A percentile compares a stretch with the other conserved stretches of the same genome.
These are phyloP conservation scores for Megaleporinus macrocephalus DNA, from an alignment of 2,113 vertebrate species.

Conservation along the genomic window DNA sequence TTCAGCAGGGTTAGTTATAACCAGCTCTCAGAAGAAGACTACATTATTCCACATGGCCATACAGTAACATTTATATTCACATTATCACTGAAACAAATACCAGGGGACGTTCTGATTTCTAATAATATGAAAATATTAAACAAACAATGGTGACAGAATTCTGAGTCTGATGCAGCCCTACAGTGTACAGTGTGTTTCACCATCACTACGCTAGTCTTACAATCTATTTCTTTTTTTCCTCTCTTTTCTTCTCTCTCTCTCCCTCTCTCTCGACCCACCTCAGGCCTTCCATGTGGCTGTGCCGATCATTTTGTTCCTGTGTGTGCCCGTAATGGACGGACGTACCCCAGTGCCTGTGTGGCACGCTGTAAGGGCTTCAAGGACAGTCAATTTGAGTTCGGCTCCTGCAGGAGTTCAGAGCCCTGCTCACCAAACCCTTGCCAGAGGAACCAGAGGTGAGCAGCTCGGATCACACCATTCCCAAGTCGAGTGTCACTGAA, in stretches of 20 bases:
- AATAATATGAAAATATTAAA: too few species aligned
- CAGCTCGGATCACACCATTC: not conserved
- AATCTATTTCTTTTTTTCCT: too few species aligned
- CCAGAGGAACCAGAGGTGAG: conserved; percentile 88
- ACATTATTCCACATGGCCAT: too few species aligned
- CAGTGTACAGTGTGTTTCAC: too few species aligned
- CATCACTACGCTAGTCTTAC: not conserved
- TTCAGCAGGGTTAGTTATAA: too few species aligned
- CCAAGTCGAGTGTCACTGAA: not conserved
- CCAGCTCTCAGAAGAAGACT: too few species aligned
- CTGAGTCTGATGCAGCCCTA: not conserved
- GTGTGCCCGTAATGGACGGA: conserved; percentile 92
- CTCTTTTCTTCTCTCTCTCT: not conserved
- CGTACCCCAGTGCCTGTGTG: conserved; percentile 93
- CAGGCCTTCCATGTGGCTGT: conserved; percentile 93
- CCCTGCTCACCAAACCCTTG: conserved; percentile 88
- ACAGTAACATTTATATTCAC: too few species aligned
- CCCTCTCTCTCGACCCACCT: too few species aligned
- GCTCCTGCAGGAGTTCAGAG: conserved; percentile 85
- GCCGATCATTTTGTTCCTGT: conserved; percentile 93
- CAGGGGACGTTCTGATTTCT: too few species aligned
- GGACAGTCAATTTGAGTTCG: conserved; percentile 92
- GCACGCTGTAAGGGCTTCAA: conserved; percentile 93
- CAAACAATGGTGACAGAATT: too few species aligned
- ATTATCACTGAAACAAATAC: too few species aligned